Evolutionary conservation across 2,888 invertebrate species (phyloP), one percentile per base, ranked within the genome.

Genomic region (Ceriagrion tenellum): DNA sequence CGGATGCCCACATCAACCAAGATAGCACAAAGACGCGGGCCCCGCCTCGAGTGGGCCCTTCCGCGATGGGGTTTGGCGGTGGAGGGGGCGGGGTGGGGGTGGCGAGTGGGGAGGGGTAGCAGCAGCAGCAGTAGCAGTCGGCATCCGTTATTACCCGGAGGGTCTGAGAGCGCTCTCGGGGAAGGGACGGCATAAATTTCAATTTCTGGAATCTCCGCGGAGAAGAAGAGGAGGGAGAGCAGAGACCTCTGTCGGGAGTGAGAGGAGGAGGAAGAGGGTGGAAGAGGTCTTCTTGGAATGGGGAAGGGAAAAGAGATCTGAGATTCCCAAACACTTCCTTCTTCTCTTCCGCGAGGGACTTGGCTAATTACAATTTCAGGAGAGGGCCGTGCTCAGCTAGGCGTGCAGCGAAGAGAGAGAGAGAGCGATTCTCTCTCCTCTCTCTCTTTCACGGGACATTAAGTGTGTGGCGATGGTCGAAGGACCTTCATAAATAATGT

Each of bases 131-230:
- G 56, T n/a, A 18, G n/a, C n/a, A 55, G 47, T n/a, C 56, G 90
- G 56, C 55, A 30, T 90, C 55, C 90, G 90, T 90, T 90, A 90
- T 90, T 55, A 90, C 56, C 47, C 47, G 47, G 47, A 2, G 47
- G 47, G 47, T 47, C 47, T 47, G 47, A 47, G n/a, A n/a, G n/a
- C n/a, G 47, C 47, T 56, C 56, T 59, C 56, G 69, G 10, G 69
- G 23, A 69, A n/a, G n/a, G 69, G 30, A 30, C 35, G 59, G 90
- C 91, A 40, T 91, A 91, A 59, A 63, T 91, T 91, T 91, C 91
- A 91, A 91, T 91, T 91, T 40, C 91, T 91, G 40, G 63, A 63
- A 59, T 8, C 91, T 47, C 47, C 2, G 8, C 47, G 47, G 47
- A 47, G 47, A 47, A 47, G 56, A n/a, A 20, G 16, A 26, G 30